Conservation (phyloP, 2,888 invertebrate genomes). For the Latrodectus elegans region DNA sequence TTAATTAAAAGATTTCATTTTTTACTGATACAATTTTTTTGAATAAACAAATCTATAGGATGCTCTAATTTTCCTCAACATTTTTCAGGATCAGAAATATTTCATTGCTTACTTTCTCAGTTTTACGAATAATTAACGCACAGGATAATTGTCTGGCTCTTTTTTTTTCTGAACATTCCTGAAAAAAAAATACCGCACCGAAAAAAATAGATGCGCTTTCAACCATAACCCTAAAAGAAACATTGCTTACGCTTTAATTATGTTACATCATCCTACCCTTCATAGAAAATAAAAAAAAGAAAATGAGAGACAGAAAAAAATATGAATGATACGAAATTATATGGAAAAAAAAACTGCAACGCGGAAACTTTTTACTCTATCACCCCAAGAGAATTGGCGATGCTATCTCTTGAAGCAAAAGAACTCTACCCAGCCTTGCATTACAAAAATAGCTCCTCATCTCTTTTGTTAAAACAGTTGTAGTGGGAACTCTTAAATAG, state of each 20-base stretch:
- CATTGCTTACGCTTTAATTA: conserved; percentile 29
- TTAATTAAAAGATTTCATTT: too few relatives aligned
- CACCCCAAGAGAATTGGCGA: conserved; percentile 29
- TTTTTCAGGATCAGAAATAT: too few relatives aligned
- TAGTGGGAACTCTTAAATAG: conserved; percentile 29
- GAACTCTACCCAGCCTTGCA: conserved; percentile 9
- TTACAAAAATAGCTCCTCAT: conserved; percentile 37
- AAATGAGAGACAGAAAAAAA: conserved; percentile 15
- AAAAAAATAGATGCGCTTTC: conserved; percentile 1
- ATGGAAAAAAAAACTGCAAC: conserved; percentile 5
- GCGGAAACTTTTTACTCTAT: conserved; percentile 34
- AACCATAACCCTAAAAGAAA: background rate
- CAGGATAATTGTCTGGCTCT: too few relatives aligned
- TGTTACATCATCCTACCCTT: conserved; percentile 11
- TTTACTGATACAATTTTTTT: too few relatives aligned
- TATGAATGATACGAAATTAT: conserved; percentile 5
- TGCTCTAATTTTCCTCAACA: too few relatives aligned
- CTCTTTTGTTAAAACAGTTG: conserved; percentile 19
- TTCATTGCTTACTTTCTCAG: too few relatives aligned
- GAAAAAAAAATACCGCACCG: background rate
- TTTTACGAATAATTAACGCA: too few relatives aligned
- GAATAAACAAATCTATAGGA: too few relatives aligned
- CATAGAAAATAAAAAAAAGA: background rate
- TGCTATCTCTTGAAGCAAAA: conserved; percentile 31
- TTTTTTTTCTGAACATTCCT: background rate